A percentile compares a stretch with the other conserved stretches of the same genome.
Conservation (phyloP, 2,888 invertebrate genomes). For the Zeuzera pyrina region DNA sequence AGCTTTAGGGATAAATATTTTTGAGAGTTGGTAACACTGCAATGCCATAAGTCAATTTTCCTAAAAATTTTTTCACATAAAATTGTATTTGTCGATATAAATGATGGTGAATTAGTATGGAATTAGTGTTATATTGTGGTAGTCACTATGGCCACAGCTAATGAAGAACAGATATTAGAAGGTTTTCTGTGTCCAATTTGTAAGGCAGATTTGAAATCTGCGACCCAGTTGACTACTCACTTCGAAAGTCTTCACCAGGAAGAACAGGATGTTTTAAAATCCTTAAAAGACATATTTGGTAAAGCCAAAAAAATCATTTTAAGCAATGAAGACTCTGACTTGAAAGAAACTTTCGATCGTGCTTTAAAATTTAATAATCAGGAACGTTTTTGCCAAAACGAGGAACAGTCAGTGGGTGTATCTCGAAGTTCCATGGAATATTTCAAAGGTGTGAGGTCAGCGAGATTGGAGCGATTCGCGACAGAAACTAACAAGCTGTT, state of each 20-base stretch:
- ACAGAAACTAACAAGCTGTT: slow-evolving; percentile 96
- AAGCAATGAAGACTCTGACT: slow-evolving; percentile 80
- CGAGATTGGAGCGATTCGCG: slow-evolving; percentile 86
- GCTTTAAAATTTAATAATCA: slow-evolving; percentile 57
- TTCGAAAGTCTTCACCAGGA: slow-evolving; percentile 92
- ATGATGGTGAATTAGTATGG: no score
- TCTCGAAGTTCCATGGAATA: slow-evolving; percentile 79
- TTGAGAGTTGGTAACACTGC: no score
- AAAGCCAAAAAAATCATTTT: slow-evolving; percentile 93
- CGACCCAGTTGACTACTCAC: slow-evolving; percentile 86
- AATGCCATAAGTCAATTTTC: no score
- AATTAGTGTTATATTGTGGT: no score
- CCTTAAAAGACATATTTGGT: slow-evolving; percentile 87
- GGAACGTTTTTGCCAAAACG: slow-evolving; percentile 35
- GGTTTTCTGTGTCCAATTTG: slow-evolving; percentile 98
- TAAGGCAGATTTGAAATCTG: slow-evolving; percentile 89
- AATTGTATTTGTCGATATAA: no score
- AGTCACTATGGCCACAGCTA: slow-evolving; percentile 55
- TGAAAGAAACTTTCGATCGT: slow-evolving; percentile 72
- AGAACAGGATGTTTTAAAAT: slow-evolving; percentile 86
- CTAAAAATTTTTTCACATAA: no score
- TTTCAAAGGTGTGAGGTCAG: slow-evolving; percentile 79
- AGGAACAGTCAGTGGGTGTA: slow-evolving; percentile 77
- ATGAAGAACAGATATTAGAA: slow-evolving; percentile 81
- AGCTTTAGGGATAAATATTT: no score